These are phyloP conservation scores for Ctenopoma multispine DNA, from an alignment of 2,797 vertebrate species.

Conservation along the genomic window DNA sequence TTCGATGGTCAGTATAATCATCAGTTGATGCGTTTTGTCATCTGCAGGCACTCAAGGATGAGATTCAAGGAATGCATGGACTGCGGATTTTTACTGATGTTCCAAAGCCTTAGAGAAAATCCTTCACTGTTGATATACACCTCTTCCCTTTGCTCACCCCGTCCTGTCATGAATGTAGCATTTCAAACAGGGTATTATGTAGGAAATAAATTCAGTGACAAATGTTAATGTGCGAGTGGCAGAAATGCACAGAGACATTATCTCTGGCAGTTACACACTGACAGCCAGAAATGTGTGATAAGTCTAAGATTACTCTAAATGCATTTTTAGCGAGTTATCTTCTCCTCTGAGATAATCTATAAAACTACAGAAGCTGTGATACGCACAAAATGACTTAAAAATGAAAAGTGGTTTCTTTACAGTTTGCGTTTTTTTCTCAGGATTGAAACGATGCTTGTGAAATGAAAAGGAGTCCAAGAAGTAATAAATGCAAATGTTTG, in stretches of 20 bases:
- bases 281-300: slow-evolving; percentile 32
- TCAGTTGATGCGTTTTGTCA: slow-evolving; percentile 29
- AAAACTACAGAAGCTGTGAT: slow-evolving; percentile 54
- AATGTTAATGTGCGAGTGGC: slow-evolving; percentile 19
- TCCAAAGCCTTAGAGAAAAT: slow-evolving; percentile 75
- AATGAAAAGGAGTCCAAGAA: background rate
- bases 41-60: slow-evolving; percentile 86
- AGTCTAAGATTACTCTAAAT: slow-evolving; percentile 16
- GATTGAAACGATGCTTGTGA: slow-evolving; percentile 27
- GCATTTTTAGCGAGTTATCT: background rate
- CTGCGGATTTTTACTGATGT: slow-evolving; percentile 87
- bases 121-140: background rate
- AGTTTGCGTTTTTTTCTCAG: slow-evolving; percentile 26
- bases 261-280: slow-evolving; percentile 14
- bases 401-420: slow-evolving; percentile 31
- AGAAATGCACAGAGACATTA: slow-evolving; percentile 2
- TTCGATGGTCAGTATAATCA: slow-evolving; percentile 3
- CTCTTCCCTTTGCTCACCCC: slow-evolving; percentile 3
- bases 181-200: slow-evolving; percentile 16
- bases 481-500: background rate
- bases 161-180: slow-evolving; percentile 43
- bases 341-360: slow-evolving; percentile 28
- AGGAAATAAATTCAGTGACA: slow-evolving; percentile 10
- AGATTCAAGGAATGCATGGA: slow-evolving; percentile 88
- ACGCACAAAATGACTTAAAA: slow-evolving; percentile 70